These are phyloP conservation scores for Sitophilus oryzae DNA, from an alignment of 1,140 invertebrate genomes.

Conservation along the genomic window DNA sequence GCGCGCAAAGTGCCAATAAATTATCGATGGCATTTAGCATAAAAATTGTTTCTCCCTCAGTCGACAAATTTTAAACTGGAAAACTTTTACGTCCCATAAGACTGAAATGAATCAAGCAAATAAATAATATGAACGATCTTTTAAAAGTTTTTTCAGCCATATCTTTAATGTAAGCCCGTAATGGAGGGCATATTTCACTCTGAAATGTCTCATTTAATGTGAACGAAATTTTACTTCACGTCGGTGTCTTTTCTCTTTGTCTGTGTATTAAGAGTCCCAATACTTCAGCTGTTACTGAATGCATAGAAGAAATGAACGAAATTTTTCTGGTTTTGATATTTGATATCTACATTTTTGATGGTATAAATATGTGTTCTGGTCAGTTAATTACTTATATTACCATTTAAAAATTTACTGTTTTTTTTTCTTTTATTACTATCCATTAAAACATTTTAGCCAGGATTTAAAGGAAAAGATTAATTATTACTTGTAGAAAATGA, in stretches of 20 bases:
- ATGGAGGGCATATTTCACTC: slow-evolving; percentile 39
- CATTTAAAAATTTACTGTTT: too few species aligned
- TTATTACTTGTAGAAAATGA: too few species aligned
- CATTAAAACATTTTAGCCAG: too few species aligned
- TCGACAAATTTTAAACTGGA: slow-evolving; percentile 27
- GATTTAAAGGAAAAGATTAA: too few species aligned
- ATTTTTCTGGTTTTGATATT: background rate
- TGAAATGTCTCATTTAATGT: slow-evolving; percentile 36
- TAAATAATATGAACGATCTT: slow-evolving; percentile 35
- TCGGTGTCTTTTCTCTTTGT: slow-evolving; percentile 12
- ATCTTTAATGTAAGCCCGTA: slow-evolving; percentile 40
- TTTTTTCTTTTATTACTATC: too few species aligned
- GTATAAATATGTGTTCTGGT: too few species aligned
- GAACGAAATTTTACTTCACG: slow-evolving; percentile 27
- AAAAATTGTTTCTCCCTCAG: slow-evolving; percentile 12
- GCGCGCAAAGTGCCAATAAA: slow-evolving; percentile 5
- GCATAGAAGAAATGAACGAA: background rate
- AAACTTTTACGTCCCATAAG: slow-evolving; percentile 34
- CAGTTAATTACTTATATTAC: too few species aligned
- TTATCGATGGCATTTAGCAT: slow-evolving; percentile 12
- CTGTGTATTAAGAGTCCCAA: slow-evolving; percentile 6
- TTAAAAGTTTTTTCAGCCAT: slow-evolving; percentile 38
- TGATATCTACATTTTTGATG: too few species aligned
- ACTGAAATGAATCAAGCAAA: slow-evolving; percentile 34
- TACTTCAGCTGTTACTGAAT: background rate